Conservation (phyloP, 2,113 vertebrate species). For the Osmerus mordax region DNA sequence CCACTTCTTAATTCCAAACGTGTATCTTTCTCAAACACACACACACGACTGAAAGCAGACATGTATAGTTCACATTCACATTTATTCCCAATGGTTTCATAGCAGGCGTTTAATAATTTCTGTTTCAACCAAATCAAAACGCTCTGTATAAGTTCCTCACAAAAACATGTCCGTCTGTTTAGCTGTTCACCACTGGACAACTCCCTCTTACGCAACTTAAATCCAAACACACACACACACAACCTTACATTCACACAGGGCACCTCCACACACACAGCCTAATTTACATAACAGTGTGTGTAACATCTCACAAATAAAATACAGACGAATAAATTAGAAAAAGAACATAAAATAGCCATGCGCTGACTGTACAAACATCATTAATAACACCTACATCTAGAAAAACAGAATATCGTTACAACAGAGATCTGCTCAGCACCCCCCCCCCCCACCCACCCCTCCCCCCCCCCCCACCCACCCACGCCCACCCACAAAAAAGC, state of each 20-base stretch:
- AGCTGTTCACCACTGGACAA: slow-evolving; percentile 21
- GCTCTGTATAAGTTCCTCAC: slow-evolving; percentile 16
- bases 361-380: slow-evolving; percentile 50
- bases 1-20: neutral
- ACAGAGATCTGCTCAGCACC: slow-evolving; percentile 11
- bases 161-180: slow-evolving; percentile 13
- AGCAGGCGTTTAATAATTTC: slow-evolving; percentile 28
- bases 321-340: slow-evolving; percentile 50
- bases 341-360: slow-evolving; percentile 51
- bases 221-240: slow-evolving; percentile 21
- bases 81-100: slow-evolving; percentile 58
- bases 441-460: neutral
- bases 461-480: neutral
- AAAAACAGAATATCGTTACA: slow-evolving; percentile 15
- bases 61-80: slow-evolving; percentile 46
- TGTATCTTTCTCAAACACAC: neutral
- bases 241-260: slow-evolving; percentile 9
- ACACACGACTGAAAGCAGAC: slow-evolving; percentile 1
- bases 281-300: no score
- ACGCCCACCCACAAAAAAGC: slow-evolving; percentile 21
- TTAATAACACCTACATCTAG: slow-evolving; percentile 28
- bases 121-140: slow-evolving; percentile 48
- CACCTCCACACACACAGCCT: slow-evolving; percentile 29
- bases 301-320: slow-evolving; percentile 35
- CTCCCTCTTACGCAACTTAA: neutral